These are phyloP conservation scores for Epistrophe eligans DNA, from an alignment of 2,888 invertebrate species.

Conservation along the genomic window DNA sequence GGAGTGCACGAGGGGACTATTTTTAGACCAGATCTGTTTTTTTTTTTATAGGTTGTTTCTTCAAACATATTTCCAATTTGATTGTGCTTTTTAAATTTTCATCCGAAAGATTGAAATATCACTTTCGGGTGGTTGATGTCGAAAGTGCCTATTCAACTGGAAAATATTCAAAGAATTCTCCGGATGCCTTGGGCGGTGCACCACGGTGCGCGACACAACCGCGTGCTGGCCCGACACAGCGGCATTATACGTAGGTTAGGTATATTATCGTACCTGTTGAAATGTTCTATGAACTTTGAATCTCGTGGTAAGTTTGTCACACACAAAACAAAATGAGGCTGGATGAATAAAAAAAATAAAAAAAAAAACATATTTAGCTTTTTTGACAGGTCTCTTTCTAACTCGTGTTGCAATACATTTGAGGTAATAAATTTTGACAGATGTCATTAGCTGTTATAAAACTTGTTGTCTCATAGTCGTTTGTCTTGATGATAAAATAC, in stretches of 20 bases:
- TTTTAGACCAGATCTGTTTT: constrained; percentile 46
- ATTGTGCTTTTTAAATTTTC: constrained; percentile 42
- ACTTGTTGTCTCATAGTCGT: constrained; percentile 59
- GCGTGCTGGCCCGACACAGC: not conserved
- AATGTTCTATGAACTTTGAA: constrained; percentile 51
- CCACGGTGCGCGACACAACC: not conserved
- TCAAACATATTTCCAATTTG: constrained; percentile 10
- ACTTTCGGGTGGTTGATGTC: constrained; percentile 63
- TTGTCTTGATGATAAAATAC: constrained; percentile 37
- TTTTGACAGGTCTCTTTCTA: constrained; percentile 56
- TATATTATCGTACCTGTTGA: constrained; percentile 49
- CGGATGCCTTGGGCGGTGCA: not conserved
- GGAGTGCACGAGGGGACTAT: constrained; percentile 52
- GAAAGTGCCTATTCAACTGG: constrained; percentile 56
- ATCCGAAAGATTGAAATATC: constrained; percentile 50
- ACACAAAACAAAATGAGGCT: not conserved
- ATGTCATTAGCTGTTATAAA: constrained; percentile 68
- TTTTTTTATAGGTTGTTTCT: not conserved
- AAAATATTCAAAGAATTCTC: constrained; percentile 51
- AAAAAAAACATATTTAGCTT: constrained; percentile 40
- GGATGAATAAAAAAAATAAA: not conserved
- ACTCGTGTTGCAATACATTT: constrained; percentile 45
- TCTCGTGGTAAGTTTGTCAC: constrained; percentile 18
- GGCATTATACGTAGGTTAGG: no score
- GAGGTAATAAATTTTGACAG: constrained; percentile 72